phyloP scores from a whole-genome alignment of 2,888 invertebrate species.

The Palloptera scutellata region DNA sequence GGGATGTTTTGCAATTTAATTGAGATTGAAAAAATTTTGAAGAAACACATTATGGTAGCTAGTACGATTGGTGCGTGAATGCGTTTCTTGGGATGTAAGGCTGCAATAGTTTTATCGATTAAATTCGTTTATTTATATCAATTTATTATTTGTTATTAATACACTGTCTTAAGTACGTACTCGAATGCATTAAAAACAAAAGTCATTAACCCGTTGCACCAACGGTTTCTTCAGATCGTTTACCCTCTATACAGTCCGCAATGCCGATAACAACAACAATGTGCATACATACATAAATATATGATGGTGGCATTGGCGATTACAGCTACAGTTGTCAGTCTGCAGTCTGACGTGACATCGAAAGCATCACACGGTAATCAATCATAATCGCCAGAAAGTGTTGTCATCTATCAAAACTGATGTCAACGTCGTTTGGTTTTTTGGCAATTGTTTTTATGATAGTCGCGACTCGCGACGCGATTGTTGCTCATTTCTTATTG shows the following conservation, averaged over 20 bases:
- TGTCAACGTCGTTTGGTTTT: conserved; percentile 17
- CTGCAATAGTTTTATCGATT: neutral
- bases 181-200: too few species aligned
- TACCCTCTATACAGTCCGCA: too few species aligned
- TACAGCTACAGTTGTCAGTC: neutral
- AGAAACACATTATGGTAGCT: neutral
- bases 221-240: too few species aligned
- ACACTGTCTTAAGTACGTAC: too few species aligned
- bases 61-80: neutral
- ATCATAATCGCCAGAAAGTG: conserved; percentile 33
- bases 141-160: too few species aligned
- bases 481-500: neutral
- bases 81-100: neutral
- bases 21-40: too few species aligned
- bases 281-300: neutral
- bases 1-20: too few species aligned
- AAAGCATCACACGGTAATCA: conserved; percentile 19
- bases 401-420: conserved; percentile 33
- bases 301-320: neutral
- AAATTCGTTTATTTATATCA: too few species aligned
- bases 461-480: too few species aligned
- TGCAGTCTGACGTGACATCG: neutral
- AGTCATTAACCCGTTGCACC: too few species aligned
- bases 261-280: neutral
- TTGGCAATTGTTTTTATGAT: neutral